Base-by-base conservation (phyloP, 2,113 vertebrate genomes). In the Menidia beryllina region DNA sequence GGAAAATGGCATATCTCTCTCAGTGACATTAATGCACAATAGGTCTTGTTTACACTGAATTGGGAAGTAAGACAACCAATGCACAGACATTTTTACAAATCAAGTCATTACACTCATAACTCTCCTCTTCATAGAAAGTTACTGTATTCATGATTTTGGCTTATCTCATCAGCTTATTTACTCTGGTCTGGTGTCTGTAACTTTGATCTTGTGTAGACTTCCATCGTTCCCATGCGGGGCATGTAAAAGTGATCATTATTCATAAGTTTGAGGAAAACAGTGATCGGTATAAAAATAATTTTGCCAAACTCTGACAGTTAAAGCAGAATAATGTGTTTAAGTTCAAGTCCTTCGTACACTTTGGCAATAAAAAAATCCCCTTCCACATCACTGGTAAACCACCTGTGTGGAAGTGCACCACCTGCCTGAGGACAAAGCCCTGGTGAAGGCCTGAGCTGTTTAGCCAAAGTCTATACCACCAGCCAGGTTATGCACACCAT, bases 1-100 rank as follows among this genome's bases (percentile, higher is more conserved):
- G 75, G 88, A 89, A 87, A 92, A 91, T 83, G 86, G 76, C 91
- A 87, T 79, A 77, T 90, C 83, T 92, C 82, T 85, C 75, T 90
- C 83, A 38, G 82, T 85, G 87, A 88, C 81, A 79, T 79, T 78
- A 81, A 84, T 59, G 66, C 77, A 82, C 81, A 81, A 85, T 91
- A 55, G 55, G 81, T 53, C 88, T 91, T 93, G 91, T 93, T 94
- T 93, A 92, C 91, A 91, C 70, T 80, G 67, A 82, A 72, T 30
- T 51, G 59, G 56, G n/a, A 39, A 84, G 57, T 77, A 53, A 72
- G 58, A 84, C 76, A 89, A 84, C 76, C 69, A 70, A 82, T 75
- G 71, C 69, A 64, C 71, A 58, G 64, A 85, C 77, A 65, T 81
- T 75, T 67, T 51, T 68, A 85, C 89, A 88, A 90, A 90, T 83